Evolutionary conservation across 2,888 invertebrate species (phyloP).

Genomic region (Phasia obesa): DNA sequence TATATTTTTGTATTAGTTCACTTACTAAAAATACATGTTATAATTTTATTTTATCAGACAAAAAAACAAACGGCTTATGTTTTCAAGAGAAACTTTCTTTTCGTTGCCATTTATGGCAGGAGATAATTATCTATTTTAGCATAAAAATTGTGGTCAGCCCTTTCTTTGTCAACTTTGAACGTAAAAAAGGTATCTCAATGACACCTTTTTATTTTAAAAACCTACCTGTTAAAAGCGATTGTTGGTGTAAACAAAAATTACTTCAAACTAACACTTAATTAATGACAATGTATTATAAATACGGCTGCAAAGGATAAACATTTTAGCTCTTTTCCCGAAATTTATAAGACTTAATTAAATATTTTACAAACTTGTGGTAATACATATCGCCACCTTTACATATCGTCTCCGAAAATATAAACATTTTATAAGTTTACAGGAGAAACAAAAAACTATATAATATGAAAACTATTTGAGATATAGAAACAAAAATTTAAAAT

Average conservation of each 20-base stretch:
- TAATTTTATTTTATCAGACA: slow-evolving; percentile 3
- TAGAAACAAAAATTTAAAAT: no score
- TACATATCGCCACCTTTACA: no score
- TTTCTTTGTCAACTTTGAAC: slow-evolving; percentile 15
- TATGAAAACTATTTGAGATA: no score
- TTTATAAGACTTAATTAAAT: no score
- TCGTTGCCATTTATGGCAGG: neutral
- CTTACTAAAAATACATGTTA: slow-evolving; percentile 19
- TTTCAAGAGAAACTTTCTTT: neutral
- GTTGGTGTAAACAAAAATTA: slow-evolving; percentile 2
- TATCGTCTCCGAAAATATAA: no score
- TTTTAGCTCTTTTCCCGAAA: no score
- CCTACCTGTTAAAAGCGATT: neutral
- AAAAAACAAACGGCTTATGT: no score
- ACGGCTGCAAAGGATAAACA: neutral
- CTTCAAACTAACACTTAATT: slow-evolving; percentile 7
- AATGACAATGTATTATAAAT: neutral
- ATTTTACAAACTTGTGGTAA: no score
- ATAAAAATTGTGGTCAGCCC: slow-evolving; percentile 34
- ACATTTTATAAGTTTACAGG: no score
- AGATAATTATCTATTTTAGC: slow-evolving; percentile 20
- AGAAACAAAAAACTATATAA: no score
- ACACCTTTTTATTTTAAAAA: slow-evolving; percentile 18
- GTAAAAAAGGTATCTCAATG: neutral
- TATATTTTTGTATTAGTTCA: no score